Percentiles rank a stretch among this genome's conserved stretches.
Evolutionary conservation across 2,888 invertebrate species (phyloP).

Genomic region (Lamproptera curius): DNA sequence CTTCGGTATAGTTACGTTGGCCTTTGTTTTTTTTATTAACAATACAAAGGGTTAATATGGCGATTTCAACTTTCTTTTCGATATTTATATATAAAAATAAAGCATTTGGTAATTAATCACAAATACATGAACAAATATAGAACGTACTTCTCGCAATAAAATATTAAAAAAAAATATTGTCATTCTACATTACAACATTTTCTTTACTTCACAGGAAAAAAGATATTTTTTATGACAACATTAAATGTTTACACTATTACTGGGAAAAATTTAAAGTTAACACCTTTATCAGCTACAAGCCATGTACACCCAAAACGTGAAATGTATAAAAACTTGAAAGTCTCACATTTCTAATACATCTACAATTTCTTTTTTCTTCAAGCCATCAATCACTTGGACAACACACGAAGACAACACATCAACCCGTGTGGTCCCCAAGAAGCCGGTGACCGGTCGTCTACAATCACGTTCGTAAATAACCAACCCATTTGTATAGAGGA

Average conservation of each 20-base stretch:
- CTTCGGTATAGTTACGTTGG: slow-evolving; percentile 9
- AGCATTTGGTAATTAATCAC: background rate
- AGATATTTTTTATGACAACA: background rate
- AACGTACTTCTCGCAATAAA: too few species aligned
- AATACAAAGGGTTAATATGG: background rate
- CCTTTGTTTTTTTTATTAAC: slow-evolving; percentile 13
- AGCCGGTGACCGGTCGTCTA: slow-evolving; percentile 18
- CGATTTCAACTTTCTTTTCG: background rate
- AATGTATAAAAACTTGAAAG: too few species aligned
- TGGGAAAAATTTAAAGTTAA: too few species aligned
- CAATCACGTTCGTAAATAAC: slow-evolving; percentile 18
- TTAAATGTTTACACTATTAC: too few species aligned
- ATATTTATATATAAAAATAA: background rate
- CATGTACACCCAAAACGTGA: too few species aligned
- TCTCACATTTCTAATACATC: too few species aligned
- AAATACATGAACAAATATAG: background rate
- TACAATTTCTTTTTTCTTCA: too few species aligned
- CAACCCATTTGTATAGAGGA: slow-evolving; percentile 18
- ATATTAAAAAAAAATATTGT: too few species aligned
- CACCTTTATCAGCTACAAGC: too few species aligned
- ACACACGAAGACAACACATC: background rate
- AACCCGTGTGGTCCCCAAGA: slow-evolving; percentile 13
- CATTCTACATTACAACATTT: too few species aligned
- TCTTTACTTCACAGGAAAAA: background rate
- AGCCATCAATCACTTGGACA: background rate